These are phyloP conservation scores for Laupala kohalensis DNA, from an alignment of 1,140 invertebrate genomes.

Conservation along the genomic window DNA sequence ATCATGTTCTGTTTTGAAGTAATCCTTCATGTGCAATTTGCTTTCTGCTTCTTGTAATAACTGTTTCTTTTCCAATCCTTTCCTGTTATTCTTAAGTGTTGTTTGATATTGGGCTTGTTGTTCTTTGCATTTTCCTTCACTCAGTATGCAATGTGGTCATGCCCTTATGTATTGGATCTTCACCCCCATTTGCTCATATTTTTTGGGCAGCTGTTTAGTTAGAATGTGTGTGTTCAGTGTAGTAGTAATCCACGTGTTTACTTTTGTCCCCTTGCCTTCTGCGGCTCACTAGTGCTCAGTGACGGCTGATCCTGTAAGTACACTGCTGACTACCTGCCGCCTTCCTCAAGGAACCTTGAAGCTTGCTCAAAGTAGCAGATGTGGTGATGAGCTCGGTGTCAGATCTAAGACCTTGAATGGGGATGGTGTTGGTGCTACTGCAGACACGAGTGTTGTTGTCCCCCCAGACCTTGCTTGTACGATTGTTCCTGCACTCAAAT, in stretches of 20 bases:
- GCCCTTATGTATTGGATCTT: neutral
- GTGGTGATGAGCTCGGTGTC: neutral
- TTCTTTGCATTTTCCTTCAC: neutral
- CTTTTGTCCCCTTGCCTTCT: slow-evolving; percentile 1
- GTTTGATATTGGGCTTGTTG: neutral
- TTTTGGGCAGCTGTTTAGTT: neutral
- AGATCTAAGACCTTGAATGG: neutral
- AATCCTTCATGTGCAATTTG: neutral
- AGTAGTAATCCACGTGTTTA: neutral
- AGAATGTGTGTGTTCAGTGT: neutral
- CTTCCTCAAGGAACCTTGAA: neutral
- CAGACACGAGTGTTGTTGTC: neutral
- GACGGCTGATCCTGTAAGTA: slow-evolving; percentile 11
- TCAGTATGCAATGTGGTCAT: neutral
- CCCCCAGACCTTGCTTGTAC: neutral
- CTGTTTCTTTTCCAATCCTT: neutral
- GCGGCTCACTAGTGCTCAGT: slow-evolving; percentile 6
- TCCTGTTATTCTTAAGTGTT: neutral
- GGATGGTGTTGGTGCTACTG: neutral
- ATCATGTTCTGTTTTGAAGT: too few species aligned
- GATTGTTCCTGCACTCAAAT: neutral
- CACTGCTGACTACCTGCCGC: neutral
- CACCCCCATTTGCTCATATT: neutral
- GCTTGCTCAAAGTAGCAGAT: neutral
- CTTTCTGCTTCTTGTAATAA: neutral